Evolutionary conservation across 2,797 vertebrate species (phyloP), one percentile per base, ranked within the genome.

Genomic region (Sebastes variabilis): DNA sequence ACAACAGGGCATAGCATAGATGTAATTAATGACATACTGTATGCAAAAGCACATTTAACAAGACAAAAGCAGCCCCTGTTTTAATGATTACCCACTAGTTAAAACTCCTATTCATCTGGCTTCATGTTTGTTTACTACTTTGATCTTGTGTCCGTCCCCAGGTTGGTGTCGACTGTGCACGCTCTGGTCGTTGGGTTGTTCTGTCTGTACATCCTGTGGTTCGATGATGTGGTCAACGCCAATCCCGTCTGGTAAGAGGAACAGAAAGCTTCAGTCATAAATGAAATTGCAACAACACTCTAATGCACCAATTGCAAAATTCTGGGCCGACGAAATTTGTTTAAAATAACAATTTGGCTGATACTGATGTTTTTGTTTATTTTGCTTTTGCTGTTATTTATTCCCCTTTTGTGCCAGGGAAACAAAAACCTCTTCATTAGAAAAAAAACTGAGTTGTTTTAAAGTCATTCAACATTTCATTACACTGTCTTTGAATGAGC

Each of bases 131-230:
- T 69, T 84, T 7, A 55, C 38, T 16, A 42, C 13, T 69, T 46
- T 75, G 7, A 13, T 55, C 7, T 11, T 70, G 27, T 88, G 22
- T 88, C 13, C 4, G 1, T 74, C 36, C 25, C 1, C 68, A 96
- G 96, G 91, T 86, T 95, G 75, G 96, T 96, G 75, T 96, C 96
- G 4, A 96, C 95, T 0, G 88, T 97, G 55, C 96, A 97, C 29
- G 96, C 96, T 3, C 79, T 96, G 72, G 88, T 97, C 2, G 96
- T 97, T n/a, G 95, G 96, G 1, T 84, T 95, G 71, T 96, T 97
- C 88, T 96, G 96, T 84, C 91, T 96, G 52, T 96, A 96, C 87
- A 96, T 96, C 92, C 93, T 97, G 86, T 96, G 95, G 89, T 97
- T 92, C 4, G 96, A 96, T 8, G 96, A 96, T 2, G 95, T 79